These are phyloP conservation scores for Psilopogon haemacephalus DNA, from an alignment of 2,113 vertebrate species.

Conservation along the genomic window DNA sequence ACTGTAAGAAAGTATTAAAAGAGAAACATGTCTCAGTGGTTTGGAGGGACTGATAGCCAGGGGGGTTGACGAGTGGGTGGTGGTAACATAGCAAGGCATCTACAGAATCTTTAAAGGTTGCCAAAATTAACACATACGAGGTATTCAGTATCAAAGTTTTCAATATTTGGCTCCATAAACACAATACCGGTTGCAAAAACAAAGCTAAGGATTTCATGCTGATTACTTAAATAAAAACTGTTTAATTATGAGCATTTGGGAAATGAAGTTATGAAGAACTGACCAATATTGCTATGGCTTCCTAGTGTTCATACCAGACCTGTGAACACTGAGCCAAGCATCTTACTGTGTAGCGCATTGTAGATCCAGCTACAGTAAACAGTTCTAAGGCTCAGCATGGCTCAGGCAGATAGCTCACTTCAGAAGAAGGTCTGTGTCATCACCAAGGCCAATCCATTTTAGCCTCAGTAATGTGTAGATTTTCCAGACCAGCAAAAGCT, in stretches of 20 bases:
- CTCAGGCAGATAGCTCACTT: conserved; percentile 27
- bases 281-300: conserved; percentile 77
- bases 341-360: conserved; percentile 67
- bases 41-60: conserved; percentile 76
- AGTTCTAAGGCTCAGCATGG: neutral
- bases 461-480: neutral
- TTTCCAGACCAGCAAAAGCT: neutral
- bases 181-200: conserved; percentile 89
- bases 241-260: conserved; percentile 94
- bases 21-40: conserved; percentile 79
- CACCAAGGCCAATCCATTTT: neutral
- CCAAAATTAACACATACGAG: conserved; percentile 96
- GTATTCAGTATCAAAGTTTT: conserved; percentile 97
- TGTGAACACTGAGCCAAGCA: conserved; percentile 76
- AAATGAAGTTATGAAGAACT: conserved; percentile 85
- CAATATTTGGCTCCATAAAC: conserved; percentile 94
- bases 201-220: conserved; percentile 88
- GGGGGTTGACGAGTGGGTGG: conserved; percentile 77
- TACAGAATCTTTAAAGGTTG: conserved; percentile 85
- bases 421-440: neutral
- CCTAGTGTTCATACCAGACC: conserved; percentile 78
- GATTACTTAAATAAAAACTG: conserved; percentile 91
- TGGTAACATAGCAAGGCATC: conserved; percentile 86
- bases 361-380: conserved; percentile 66
- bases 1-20: conserved; percentile 69